Evolutionary conservation across 2,113 vertebrate genomes (phyloP).

Genomic region (Macquaria australasica): DNA sequence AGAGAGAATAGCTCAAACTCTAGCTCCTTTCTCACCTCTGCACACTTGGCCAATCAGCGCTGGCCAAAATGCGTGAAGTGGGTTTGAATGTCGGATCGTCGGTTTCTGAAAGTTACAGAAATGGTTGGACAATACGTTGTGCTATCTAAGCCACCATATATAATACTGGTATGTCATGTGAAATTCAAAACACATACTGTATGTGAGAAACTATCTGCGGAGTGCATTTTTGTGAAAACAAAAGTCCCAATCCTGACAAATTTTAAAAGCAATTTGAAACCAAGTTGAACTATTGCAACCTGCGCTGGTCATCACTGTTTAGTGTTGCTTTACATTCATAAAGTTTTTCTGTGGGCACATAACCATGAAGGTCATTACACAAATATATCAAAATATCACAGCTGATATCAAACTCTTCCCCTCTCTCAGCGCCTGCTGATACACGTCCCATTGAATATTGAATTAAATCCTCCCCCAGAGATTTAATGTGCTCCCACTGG

Average conservation of each 20-base stretch:
- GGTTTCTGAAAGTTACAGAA: neutral
- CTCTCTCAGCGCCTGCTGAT: slow-evolving; percentile 21
- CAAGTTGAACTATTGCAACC: neutral
- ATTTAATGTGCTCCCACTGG: slow-evolving; percentile 58
- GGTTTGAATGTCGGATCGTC: neutral
- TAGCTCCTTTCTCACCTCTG: too few species aligned
- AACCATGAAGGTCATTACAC: slow-evolving; percentile 14
- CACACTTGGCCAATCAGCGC: too few species aligned
- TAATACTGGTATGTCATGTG: neutral
- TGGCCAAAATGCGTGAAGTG: too few species aligned
- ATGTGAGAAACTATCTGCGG: neutral
- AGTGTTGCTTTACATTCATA: neutral
- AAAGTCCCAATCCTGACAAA: neutral
- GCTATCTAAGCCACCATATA: neutral
- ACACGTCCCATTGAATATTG: slow-evolving; percentile 51
- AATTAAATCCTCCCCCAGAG: slow-evolving; percentile 61
- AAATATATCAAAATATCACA: slow-evolving; percentile 1
- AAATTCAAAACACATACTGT: neutral
- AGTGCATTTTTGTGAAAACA: neutral
- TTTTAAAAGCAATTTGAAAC: neutral
- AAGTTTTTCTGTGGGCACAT: neutral
- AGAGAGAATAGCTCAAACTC: too few species aligned
- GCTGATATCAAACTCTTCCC: slow-evolving; percentile 12
- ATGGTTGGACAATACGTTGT: too few species aligned
- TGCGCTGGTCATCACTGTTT: neutral